A percentile compares a stretch with the other conserved stretches of the same genome.
Conservation (phyloP, 2,797 vertebrate genomes). For the Ibycter americanus region DNA sequence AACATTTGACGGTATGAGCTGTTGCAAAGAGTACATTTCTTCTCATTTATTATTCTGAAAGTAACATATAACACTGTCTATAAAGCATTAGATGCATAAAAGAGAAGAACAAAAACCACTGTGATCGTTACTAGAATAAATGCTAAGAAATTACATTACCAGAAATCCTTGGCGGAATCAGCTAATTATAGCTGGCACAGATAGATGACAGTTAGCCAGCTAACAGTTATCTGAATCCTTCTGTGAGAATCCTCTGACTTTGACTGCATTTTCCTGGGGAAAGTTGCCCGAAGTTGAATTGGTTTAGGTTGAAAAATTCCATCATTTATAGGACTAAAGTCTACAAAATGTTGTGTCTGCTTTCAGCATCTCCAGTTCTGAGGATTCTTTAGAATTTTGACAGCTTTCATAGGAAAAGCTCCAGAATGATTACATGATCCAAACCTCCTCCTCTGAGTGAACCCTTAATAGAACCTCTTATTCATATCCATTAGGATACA, state of each 20-base stretch:
- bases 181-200: slow-evolving; percentile 31
- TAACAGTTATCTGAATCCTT: neutral
- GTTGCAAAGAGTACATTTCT: neutral
- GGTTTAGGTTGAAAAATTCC: neutral
- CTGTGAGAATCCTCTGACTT: neutral
- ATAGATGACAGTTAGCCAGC: neutral
- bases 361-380: neutral
- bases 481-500: neutral
- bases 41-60: slow-evolving; percentile 29
- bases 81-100: neutral
- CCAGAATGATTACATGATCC: neutral
- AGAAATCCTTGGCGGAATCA: slow-evolving; percentile 41
- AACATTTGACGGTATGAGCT: neutral
- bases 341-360: neutral
- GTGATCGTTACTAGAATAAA: slow-evolving; percentile 45
- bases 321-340: neutral
- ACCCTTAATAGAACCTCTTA: neutral
- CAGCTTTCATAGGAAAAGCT: neutral
- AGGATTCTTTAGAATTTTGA: neutral
- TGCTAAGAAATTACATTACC: slow-evolving; percentile 27
- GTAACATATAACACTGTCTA: neutral
- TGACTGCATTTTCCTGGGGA: neutral
- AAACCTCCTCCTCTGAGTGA: neutral
- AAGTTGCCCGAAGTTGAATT: neutral
- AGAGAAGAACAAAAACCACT: neutral